phyloP scores from a whole-genome alignment of 2,113 vertebrate genomes.

The Chamaea fasciata region DNA sequence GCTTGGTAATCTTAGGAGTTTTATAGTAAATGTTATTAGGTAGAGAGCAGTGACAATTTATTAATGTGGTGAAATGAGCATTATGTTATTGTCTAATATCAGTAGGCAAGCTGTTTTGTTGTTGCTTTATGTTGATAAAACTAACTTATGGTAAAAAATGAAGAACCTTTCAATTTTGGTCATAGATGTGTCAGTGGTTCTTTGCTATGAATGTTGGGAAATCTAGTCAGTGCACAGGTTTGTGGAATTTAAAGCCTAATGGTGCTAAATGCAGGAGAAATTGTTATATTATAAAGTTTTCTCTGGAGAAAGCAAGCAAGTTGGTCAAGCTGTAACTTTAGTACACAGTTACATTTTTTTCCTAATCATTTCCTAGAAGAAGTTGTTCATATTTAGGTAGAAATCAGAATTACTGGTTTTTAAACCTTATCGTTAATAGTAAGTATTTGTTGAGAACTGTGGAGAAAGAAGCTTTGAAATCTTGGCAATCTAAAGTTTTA shows the following conservation, averaged over 20 bases:
- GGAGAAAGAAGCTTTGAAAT: background rate
- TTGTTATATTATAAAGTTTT: background rate
- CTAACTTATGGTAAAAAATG: background rate
- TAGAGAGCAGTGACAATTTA: background rate
- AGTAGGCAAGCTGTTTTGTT: background rate
- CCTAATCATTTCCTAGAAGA: background rate
- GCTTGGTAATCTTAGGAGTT: background rate
- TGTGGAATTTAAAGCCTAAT: background rate
- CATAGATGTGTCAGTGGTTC: background rate
- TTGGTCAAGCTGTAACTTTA: background rate
- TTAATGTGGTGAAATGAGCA: background rate
- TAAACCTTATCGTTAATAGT: background rate
- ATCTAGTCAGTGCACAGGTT: background rate
- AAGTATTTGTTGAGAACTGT: background rate
- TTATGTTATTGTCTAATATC: background rate
- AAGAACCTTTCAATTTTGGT: background rate
- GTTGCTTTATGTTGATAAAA: background rate
- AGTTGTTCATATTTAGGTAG: background rate
- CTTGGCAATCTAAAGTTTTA: background rate
- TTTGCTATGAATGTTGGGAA: background rate
- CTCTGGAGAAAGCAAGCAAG: background rate
- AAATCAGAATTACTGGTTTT: background rate
- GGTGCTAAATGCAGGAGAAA: background rate
- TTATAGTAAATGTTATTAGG: background rate
- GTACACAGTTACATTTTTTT: background rate